Percentiles rank a stretch among this genome's conserved stretches.
phyloP scores from a whole-genome alignment of 2,888 invertebrate species.

The Synanthedon myopaeformis region DNA sequence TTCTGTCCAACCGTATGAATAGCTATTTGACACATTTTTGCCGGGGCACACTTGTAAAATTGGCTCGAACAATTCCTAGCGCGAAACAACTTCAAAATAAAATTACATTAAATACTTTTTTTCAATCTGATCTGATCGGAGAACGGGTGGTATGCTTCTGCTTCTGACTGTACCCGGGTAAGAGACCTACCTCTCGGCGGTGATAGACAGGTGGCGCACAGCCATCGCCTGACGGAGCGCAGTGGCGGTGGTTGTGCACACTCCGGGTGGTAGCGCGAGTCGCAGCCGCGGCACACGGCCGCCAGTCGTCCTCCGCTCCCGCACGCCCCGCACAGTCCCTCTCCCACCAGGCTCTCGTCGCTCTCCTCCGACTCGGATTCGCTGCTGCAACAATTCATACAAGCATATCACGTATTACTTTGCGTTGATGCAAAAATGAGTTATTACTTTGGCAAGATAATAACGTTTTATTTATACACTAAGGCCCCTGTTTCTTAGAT shows the following conservation, averaged over 20 bases:
- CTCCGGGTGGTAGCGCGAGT: constrained; percentile 76
- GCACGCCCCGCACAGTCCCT: constrained; percentile 73
- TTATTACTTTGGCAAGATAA: too few species aligned
- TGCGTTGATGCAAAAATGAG: too few species aligned
- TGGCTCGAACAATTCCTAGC: background rate
- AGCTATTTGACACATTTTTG: too few species aligned
- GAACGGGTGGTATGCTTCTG: too few species aligned
- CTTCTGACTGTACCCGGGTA: background rate
- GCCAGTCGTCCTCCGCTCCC: constrained; percentile 75
- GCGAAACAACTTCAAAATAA: too few species aligned
- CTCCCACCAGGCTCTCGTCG: constrained; percentile 61
- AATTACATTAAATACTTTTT: too few species aligned
- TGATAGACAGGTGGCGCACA: constrained; percentile 60
- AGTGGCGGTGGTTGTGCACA: constrained; percentile 73
- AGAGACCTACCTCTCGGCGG: constrained; percentile 13
- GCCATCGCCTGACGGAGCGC: constrained; percentile 58
- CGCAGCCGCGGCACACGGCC: constrained; percentile 72
- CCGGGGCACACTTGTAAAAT: too few species aligned
- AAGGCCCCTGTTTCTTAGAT: background rate
- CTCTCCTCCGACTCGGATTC: constrained; percentile 14
- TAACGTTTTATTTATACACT: too few species aligned
- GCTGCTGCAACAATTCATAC: too few species aligned
- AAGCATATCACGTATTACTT: too few species aligned
- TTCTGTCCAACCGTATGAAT: too few species aligned
- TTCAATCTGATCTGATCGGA: too few species aligned